Percentiles rank a stretch among this genome's conserved stretches.
phyloP scores from a whole-genome alignment of 2,113 vertebrate species.

The Thalassoma bifasciatum region DNA sequence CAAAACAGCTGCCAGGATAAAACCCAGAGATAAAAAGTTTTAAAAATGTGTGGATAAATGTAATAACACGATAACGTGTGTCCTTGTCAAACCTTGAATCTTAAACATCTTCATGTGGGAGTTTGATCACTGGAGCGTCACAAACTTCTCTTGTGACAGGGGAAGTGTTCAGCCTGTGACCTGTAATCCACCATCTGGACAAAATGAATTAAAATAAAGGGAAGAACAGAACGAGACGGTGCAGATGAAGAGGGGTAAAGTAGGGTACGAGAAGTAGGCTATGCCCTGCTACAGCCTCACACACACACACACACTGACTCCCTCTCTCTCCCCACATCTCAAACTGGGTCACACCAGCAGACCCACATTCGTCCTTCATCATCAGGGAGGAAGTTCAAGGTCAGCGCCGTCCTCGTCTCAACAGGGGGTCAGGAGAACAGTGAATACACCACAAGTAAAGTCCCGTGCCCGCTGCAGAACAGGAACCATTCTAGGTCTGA shows the following conservation, averaged over 20 bases:
- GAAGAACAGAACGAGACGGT: constrained; percentile 36
- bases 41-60: neutral
- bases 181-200: constrained; percentile 56
- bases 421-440: constrained; percentile 25
- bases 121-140: neutral
- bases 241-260: constrained; percentile 68
- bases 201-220: constrained; percentile 21
- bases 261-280: constrained; percentile 84
- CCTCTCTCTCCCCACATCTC: no score
- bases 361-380: constrained; percentile 66
- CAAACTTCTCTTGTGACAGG: no score
- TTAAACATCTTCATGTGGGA: neutral
- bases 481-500: constrained; percentile 25
- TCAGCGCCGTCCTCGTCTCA: constrained; percentile 33
- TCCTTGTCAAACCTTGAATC: neutral
- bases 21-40: neutral
- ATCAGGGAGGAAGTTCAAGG: constrained; percentile 64
- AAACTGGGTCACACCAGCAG: constrained; percentile 76
- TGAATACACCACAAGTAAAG: constrained; percentile 30
- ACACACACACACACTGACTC: constrained; percentile 52
- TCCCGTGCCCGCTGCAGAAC: constrained; percentile 7
- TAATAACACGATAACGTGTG: neutral
- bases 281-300: constrained; percentile 54
- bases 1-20: neutral
- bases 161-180: constrained; percentile 35